These are phyloP conservation scores for Rhagonycha lutea DNA, from an alignment of 2,888 invertebrate species.

Conservation along the genomic window DNA sequence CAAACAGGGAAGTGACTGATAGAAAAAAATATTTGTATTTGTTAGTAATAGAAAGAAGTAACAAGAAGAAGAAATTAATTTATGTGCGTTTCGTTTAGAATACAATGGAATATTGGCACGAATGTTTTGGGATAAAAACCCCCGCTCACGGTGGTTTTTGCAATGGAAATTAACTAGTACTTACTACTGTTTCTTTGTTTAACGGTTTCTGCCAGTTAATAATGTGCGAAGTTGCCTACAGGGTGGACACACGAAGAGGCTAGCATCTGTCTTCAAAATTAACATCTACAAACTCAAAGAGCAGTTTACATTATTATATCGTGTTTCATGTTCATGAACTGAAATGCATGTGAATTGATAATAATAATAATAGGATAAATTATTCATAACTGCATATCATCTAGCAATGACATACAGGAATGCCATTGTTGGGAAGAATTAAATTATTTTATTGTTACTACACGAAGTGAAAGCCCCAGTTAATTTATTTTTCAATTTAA, in stretches of 20 bases:
- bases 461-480: not conserved
- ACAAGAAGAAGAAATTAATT: not conserved
- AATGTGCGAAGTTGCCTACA: not conserved
- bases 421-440: not conserved
- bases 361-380: not conserved
- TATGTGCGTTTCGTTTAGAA: not conserved
- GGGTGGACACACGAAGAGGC: not conserved
- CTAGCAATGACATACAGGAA: not conserved
- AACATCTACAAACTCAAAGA: not conserved
- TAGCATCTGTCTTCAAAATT: too few relatives aligned
- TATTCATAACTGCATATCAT: constrained; percentile 3
- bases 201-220: not conserved
- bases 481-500: not conserved
- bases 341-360: constrained; percentile 6
- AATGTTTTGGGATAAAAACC: not conserved
- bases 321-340: not conserved
- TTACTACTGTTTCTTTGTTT: not conserved
- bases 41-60: not conserved
- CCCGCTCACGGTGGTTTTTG: not conserved
- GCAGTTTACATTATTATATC: not conserved
- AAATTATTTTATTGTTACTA: not conserved
- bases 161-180: not conserved
- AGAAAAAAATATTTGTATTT: not conserved
- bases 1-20: not conserved
- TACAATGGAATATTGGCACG: not conserved